phyloP scores from a whole-genome alignment of 2,797 vertebrate genomes.

The Aeoliscus strigatus region DNA sequence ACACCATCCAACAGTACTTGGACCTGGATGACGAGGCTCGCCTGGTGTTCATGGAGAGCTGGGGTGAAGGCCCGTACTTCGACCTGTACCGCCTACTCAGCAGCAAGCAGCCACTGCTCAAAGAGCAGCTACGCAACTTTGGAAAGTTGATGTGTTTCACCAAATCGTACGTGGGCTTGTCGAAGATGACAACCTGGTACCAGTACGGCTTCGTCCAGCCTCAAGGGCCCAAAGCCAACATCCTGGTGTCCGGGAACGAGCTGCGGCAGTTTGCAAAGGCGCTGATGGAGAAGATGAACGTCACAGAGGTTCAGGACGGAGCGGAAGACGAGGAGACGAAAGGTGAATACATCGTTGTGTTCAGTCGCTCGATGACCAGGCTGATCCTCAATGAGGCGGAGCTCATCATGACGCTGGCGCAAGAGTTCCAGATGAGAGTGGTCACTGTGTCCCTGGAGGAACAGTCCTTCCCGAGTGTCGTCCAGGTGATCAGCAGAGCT shows the following conservation, averaged over 20 bases:
- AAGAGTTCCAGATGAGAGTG: conserved; percentile 95
- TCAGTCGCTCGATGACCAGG: conserved; percentile 88
- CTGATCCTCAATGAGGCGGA: conserved; percentile 94
- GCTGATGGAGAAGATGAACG: conserved; percentile 83
- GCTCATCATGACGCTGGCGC: conserved; percentile 88
- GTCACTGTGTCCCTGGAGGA: conserved; percentile 92
- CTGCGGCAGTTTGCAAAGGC: conserved; percentile 87
- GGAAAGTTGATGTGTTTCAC: conserved; percentile 96
- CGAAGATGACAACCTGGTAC: conserved; percentile 98
- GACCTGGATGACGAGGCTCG: conserved; percentile 86
- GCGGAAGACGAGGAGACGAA: conserved; percentile 49
- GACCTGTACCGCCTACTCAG: conserved; percentile 92
- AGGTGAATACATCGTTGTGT: conserved; percentile 89
- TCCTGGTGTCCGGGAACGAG: conserved; percentile 92
- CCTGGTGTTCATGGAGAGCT: conserved; percentile 97
- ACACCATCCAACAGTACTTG: conserved; percentile 93
- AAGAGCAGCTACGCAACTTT: conserved; percentile 86
- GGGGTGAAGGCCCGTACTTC: conserved; percentile 89
- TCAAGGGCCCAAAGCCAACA: conserved; percentile 95
- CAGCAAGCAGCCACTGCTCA: conserved; percentile 90
- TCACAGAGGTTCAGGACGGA: conserved; percentile 62
- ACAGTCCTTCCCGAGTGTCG: conserved; percentile 82
- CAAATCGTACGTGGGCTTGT: conserved; percentile 90
- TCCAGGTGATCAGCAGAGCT: conserved; percentile 82
- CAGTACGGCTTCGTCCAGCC: conserved; percentile 98